Evolutionary conservation across 2,888 invertebrate species (phyloP), one percentile per base, ranked within the genome.

Genomic region (Xylota segnis): DNA sequence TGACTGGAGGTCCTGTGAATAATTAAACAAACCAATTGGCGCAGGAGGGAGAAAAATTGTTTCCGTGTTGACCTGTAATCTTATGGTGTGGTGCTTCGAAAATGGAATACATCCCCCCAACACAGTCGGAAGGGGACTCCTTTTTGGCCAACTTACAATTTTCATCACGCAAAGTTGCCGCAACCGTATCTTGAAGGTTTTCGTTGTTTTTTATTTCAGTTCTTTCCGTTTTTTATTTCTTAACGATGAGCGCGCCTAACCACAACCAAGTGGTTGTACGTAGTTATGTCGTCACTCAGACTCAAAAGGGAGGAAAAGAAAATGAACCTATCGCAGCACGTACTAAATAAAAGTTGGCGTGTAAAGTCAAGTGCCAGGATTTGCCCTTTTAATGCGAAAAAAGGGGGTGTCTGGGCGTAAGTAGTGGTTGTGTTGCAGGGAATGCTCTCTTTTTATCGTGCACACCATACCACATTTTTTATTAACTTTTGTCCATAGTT

Each of bases 31-130:
- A 32, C 7, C 47, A 16, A 68, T 76, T 58, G 75, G 27, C 40
- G 63, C 32, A 5, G 10, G 45, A 23, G 14, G 4, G 9, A 18
- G 45, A 16, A 37, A 75, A 32, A 66, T 32, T n/a, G 59, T 50
- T 68, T 76, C 76, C 68, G 58, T 76, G 66, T 52, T 68, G 76
- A 68, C 66, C 76, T 59, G 76, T 66, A 66, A 66, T 75, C 56
- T 56, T 58, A 32, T 29, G 10, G 56, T 43, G 27, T 4, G 43
- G 45, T 52, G 52, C n/a, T 52, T 23, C 4, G 29, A 16, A n/a
- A 61, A 45, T 27, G 27, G 58, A 23, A 61, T 14, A n/a, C n/a
- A n/a, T n/a, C n/a, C n/a, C 59, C n/a, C 23, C 0, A n/a, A 27
- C 47, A n/a, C n/a, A 27, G 14, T 59, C 2, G 14, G 9, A 16